Conservation (phyloP, 2,113 vertebrate species). For the Eretmodus cyanostictus region DNA sequence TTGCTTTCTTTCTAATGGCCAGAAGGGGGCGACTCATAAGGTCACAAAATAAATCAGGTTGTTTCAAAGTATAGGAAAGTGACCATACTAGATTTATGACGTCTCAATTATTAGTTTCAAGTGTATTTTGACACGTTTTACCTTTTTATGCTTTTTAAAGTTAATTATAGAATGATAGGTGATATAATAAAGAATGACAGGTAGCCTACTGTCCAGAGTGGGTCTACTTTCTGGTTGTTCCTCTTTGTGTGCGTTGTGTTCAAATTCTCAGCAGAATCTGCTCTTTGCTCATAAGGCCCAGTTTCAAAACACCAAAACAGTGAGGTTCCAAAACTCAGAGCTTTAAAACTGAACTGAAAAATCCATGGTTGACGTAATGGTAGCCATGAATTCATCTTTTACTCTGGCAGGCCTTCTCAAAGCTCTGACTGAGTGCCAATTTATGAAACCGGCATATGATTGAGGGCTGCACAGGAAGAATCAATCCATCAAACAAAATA, state of each 20-base stretch:
- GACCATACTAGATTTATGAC: fast-evolving
- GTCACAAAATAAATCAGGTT: not conserved
- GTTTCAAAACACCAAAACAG: not conserved
- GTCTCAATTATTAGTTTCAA: not conserved
- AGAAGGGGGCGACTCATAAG: not conserved
- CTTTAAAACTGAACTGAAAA: not conserved
- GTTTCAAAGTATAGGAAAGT: not conserved
- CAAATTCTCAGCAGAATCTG: not conserved
- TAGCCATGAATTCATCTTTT: not conserved
- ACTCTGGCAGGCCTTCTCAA: not conserved
- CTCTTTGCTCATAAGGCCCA: fast-evolving
- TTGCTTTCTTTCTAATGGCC: not conserved
- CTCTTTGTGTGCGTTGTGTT: not conserved
- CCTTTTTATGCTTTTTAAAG: not conserved
- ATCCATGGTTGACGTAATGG: not conserved
- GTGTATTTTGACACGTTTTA: not conserved
- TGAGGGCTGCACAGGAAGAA: not conserved
- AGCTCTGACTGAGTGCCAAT: not conserved
- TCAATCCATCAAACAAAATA: not conserved
- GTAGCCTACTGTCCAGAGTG: fast-evolving
- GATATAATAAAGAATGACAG: fast-evolving
- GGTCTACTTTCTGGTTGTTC: not conserved
- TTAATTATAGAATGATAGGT: not conserved
- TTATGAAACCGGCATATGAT: not conserved
- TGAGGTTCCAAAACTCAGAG: fast-evolving